A percentile compares a stretch with the other conserved stretches of the same genome.
Evolutionary conservation across 2,113 vertebrate genomes (phyloP).

Genomic region (Pipa parva): DNA sequence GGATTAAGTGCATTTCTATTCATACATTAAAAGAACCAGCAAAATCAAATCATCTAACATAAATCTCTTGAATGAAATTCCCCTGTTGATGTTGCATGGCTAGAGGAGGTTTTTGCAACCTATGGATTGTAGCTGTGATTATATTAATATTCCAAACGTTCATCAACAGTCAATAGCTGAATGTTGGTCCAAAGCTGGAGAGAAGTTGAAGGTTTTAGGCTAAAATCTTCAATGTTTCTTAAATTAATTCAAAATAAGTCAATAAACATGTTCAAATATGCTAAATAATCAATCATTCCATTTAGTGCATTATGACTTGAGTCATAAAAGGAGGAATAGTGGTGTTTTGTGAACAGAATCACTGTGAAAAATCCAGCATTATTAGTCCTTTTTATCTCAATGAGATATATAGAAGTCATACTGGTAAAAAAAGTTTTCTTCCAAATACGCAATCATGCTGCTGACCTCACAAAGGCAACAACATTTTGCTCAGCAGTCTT

Average conservation of each 20-base stretch:
- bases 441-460: background rate
- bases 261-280: background rate
- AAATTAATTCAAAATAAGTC: background rate
- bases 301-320: background rate
- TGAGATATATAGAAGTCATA: slow-evolving; percentile 11
- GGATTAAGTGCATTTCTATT: no score
- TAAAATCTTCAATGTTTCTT: background rate
- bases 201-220: background rate
- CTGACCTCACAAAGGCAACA: slow-evolving; percentile 30
- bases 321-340: background rate
- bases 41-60: no score
- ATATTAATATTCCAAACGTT: background rate
- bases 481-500: slow-evolving; percentile 20
- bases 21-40: no score
- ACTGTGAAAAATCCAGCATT: background rate
- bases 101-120: no score
- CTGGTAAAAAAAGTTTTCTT: slow-evolving; percentile 1
- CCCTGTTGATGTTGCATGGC: no score
- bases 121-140: background rate
- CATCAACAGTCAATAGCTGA: background rate
- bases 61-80: no score
- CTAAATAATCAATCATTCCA: background rate
- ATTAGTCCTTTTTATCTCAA: slow-evolving; percentile 18
- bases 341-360: background rate
- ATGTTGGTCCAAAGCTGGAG: background rate